Percentiles rank a stretch among this genome's conserved stretches.
These are phyloP conservation scores for Tolmerus cingulatus DNA, from an alignment of 2,888 invertebrate species.

Conservation along the genomic window DNA sequence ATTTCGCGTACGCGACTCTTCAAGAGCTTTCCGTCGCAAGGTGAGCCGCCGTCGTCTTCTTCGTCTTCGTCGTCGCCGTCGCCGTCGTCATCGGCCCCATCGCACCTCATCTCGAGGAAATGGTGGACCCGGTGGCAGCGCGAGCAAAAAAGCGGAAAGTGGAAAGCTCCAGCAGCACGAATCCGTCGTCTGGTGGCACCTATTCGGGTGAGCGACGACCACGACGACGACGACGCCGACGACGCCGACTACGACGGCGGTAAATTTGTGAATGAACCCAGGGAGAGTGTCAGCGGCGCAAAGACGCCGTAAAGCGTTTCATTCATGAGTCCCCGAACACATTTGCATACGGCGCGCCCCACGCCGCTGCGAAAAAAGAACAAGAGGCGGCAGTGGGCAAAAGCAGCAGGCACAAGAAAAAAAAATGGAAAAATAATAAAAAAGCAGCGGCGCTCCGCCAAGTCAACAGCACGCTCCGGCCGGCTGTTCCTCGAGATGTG, in stretches of 20 bases:
- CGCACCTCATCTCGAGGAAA: not conserved
- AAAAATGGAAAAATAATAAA: not conserved
- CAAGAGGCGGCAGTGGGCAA: not conserved
- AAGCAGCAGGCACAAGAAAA: not conserved
- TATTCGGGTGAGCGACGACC: not conserved
- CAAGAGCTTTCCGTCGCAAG: not conserved
- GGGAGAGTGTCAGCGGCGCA: constrained; percentile 2
- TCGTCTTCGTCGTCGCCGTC: not conserved
- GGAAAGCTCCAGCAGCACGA: constrained; percentile 8
- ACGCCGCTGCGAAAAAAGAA: constrained; percentile 7
- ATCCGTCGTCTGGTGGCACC: not conserved
- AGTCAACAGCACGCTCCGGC: constrained; percentile 19
- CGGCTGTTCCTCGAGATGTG: constrained; percentile 16
- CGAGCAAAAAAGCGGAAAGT: not conserved
- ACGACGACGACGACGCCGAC: not conserved
- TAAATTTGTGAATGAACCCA: constrained; percentile 26
- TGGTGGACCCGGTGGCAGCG: not conserved
- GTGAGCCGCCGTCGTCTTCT: not conserved
- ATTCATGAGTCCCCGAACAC: constrained; percentile 21
- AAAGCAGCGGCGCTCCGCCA: not conserved
- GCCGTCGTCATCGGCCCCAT: not conserved
- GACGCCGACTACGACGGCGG: not conserved
- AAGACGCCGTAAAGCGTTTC: constrained; percentile 33
- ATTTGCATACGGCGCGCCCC: constrained; percentile 21
- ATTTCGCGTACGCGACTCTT: not conserved